Evolutionary conservation across 2,113 vertebrate genomes (phyloP).

Genomic region (Pampusana beccarii): DNA sequence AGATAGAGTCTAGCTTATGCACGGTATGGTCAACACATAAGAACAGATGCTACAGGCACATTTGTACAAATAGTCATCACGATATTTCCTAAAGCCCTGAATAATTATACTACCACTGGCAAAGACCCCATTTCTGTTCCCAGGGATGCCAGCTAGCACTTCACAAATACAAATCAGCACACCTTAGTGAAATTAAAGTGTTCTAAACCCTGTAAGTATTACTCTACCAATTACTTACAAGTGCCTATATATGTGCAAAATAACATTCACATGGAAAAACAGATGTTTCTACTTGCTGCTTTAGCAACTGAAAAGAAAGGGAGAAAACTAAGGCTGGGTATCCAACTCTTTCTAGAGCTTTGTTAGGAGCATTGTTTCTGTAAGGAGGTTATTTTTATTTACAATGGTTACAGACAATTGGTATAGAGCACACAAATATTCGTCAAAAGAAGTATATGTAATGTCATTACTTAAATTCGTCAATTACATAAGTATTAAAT

Average conservation of each 20-base stretch:
- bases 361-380: not conserved
- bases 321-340: not conserved
- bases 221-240: not conserved
- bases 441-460: not conserved
- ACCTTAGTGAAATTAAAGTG: not conserved
- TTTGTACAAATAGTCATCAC: not conserved
- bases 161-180: not conserved
- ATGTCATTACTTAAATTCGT: not conserved
- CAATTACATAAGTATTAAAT: not conserved
- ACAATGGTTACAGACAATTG: not conserved
- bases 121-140: not conserved
- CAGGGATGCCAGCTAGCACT: not conserved
- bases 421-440: not conserved
- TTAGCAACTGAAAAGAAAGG: not conserved
- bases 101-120: not conserved
- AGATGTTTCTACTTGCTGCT: not conserved
- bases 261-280: not conserved
- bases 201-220: not conserved
- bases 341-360: not conserved
- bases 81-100: not conserved
- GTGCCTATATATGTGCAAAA: not conserved
- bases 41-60: not conserved
- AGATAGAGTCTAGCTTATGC: not conserved
- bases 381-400: not conserved
- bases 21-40: not conserved